Evolutionary conservation across 2,113 vertebrate genomes (phyloP), one percentile per base, ranked within the genome.

Genomic region (Plotosus lineatus): DNA sequence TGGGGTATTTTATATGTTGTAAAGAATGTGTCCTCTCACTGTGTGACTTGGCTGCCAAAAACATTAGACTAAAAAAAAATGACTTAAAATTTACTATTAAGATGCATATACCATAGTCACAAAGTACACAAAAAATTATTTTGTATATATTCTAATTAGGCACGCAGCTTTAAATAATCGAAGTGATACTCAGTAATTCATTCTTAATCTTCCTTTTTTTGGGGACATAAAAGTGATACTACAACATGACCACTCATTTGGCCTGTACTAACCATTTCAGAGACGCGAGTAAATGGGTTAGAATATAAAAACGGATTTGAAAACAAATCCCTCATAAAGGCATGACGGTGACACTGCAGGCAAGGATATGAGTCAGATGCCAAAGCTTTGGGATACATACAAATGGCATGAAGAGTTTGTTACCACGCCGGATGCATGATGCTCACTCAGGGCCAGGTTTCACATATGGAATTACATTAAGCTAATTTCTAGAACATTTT

Each of bases 281-380:
- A 36, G 23, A 80, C 1, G 36, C 55, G 14, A 42, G 81, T 3
- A 48, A 71, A 60, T 42, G 42, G 56, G 38, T 69, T 69, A 40
- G n/a, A 51, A 36, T 8, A 60, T 33, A 56, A 15, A 69, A 42
- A 38, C 33, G 31, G 60, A 81, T 65, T 58, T 65, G 71, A 74
- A 61, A 76, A 82, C 71, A 79, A 79, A 78, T 84, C 79, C 68
- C 31, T 23, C 31, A 10, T 36, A 38, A 72, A 72, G 3, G 61
- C 40, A 19, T 74, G 51, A 28, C 4, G 50, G 53, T 40, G 55
- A 69, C 82, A 36, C 51, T 63, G 77, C 53, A 61, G 55, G 78
- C 55, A 1, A 60, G 72, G 72, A 50, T 61, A 42, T 46, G 55
- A 73, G 69, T 74, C 69, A 28, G 28, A 61, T 48, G 83, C 75